These are phyloP conservation scores for Cephus pulcher DNA, from an alignment of 2,888 invertebrate species.

Conservation along the genomic window DNA sequence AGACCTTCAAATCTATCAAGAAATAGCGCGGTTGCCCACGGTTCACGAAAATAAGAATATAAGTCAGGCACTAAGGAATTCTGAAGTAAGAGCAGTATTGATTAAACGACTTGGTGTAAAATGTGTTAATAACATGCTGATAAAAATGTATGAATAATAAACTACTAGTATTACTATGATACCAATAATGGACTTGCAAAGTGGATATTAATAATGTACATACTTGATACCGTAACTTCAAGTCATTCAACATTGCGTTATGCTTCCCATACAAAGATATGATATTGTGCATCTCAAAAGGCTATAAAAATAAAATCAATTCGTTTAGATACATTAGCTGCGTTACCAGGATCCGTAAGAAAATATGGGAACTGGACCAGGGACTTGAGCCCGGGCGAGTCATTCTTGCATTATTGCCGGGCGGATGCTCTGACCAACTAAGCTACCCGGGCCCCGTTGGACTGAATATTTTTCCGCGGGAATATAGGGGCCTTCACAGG, in stretches of 20 bases:
- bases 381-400: too few relatives aligned
- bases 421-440: not conserved
- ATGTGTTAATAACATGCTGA: not conserved
- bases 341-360: not conserved
- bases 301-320: slow-evolving; percentile 55
- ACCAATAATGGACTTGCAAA: slow-evolving; percentile 4
- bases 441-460: not conserved
- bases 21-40: slow-evolving; percentile 75
- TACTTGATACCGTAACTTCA: slow-evolving; percentile 73
- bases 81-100: slow-evolving; percentile 60
- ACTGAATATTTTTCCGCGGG: too few relatives aligned
- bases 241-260: slow-evolving; percentile 77
- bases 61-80: slow-evolving; percentile 75
- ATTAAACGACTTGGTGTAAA: not conserved
- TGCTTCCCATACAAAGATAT: slow-evolving; percentile 78
- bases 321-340: not conserved
- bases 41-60: slow-evolving; percentile 74
- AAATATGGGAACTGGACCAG: too few relatives aligned
- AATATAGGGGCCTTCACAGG: too few relatives aligned
- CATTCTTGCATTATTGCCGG: not conserved
- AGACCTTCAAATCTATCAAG: slow-evolving; percentile 72
- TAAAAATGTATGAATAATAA: not conserved
- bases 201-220: slow-evolving; percentile 22
- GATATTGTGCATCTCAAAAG: slow-evolving; percentile 72
- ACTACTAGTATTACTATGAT: not conserved